Evolutionary conservation across 2,113 vertebrate species (phyloP).

Genomic region (Riparia riparia): DNA sequence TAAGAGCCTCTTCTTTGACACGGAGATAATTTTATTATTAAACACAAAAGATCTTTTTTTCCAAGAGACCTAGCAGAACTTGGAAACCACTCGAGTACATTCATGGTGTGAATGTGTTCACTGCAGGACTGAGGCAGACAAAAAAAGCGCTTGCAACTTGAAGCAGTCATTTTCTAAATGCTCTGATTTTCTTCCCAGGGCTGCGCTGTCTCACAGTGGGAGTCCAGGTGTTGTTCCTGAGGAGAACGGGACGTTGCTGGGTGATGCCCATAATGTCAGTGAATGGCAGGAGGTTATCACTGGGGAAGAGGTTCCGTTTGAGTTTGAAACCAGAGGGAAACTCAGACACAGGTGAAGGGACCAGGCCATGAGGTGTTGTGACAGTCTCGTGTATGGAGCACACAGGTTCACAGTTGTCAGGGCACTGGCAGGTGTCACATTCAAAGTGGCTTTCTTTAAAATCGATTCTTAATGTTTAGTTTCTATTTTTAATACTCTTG

Average conservation of each 20-base stretch:
- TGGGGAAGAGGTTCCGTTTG: slow-evolving; percentile 93
- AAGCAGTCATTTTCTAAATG: background rate
- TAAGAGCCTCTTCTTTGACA: background rate
- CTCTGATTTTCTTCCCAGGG: slow-evolving; percentile 77
- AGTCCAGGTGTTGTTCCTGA: slow-evolving; percentile 91
- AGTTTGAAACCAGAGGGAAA: slow-evolving; percentile 95
- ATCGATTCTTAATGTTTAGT: background rate
- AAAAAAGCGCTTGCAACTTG: background rate
- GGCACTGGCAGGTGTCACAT: background rate
- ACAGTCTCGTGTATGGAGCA: fast-evolving
- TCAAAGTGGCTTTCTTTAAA: background rate
- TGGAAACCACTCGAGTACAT: background rate
- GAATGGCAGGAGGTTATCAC: slow-evolving; percentile 94
- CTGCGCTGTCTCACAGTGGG: slow-evolving; percentile 94
- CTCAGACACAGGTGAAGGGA: slow-evolving; percentile 90
- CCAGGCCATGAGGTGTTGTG: background rate
- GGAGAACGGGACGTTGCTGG: slow-evolving; percentile 79
- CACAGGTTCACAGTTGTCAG: background rate
- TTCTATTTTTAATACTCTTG: background rate
- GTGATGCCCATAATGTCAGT: slow-evolving; percentile 91
- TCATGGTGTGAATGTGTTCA: background rate
- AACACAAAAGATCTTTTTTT: background rate
- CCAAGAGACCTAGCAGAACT: background rate
- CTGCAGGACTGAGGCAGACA: background rate
- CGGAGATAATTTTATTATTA: background rate